Evolutionary conservation across 2,797 vertebrate genomes (phyloP), one percentile per base, ranked within the genome.

Genomic region (Acrossocheilus wenchowensis): DNA sequence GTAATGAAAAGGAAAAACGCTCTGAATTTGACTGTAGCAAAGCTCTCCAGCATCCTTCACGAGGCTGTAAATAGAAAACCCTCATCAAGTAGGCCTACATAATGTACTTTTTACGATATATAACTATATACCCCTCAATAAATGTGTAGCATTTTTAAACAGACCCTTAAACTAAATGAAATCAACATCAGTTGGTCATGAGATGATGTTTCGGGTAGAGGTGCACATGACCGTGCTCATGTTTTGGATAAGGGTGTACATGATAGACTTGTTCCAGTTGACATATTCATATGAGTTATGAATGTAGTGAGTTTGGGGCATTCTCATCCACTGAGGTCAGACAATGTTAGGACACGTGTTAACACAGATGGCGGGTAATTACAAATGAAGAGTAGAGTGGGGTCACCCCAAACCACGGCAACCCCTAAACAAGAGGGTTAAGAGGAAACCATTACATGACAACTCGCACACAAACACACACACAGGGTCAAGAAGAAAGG

Each of bases 401-500:
- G 90, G 85, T 85, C 91, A 90, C 92, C 93, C 92, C 92, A 92
- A 90, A 86, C 92, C 92, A 94, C 91, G 93, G 91, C 57, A 75
- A 85, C 71, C 88, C 88, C 83, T 71, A 78, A 85, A 81, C 86
- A 86, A 84, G 80, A 87, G 84, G 86, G 86, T 87, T 89, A 85
- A 84, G 43, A 87, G 82, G 73, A 81, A 78, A 82, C 72, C 79
- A 86, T 77, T 71, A 39, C 66, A 83, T 82, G 81, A 82, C 60
- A 82, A 41, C 81, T 69, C 77, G 62, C 54, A 78, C 80, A 82
- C 50, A 69, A 45, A 54, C 54, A 81, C 84, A 92, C 92, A 94
- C 91, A 93, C 92, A 94, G 90, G 92, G 92, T 94, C 95, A 93
- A 95, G 93, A 95, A 93, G 93, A 92, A 90, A 91, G 89, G 91